phyloP scores from a whole-genome alignment of 2,888 invertebrate species.

The Hydraecia micacea region DNA sequence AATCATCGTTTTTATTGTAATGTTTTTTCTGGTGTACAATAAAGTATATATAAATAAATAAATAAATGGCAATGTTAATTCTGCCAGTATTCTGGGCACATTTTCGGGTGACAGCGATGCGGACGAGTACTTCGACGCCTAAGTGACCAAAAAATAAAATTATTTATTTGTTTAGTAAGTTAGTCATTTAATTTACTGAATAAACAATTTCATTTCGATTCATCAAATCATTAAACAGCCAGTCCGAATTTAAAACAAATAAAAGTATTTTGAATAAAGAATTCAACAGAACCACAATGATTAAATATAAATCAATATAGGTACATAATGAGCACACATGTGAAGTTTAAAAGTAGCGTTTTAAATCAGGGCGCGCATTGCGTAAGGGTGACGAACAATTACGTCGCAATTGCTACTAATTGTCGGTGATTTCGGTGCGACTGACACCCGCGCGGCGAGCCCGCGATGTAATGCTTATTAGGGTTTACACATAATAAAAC shows the following conservation, averaged over 20 bases:
- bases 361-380: conserved; percentile 45
- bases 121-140: too few relatives aligned
- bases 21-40: too few relatives aligned
- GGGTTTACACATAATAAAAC: conserved; percentile 37
- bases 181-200: background rate
- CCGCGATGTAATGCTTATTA: conserved; percentile 33
- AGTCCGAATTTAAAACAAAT: background rate
- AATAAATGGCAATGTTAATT: too few relatives aligned
- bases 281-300: background rate
- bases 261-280: background rate
- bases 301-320: conserved; percentile 38
- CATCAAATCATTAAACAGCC: background rate
- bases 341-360: conserved; percentile 49
- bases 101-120: too few relatives aligned
- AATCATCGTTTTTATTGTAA: too few relatives aligned
- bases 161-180: too few relatives aligned
- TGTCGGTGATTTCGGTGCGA: conserved; percentile 61
- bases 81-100: too few relatives aligned
- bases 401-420: conserved; percentile 64
- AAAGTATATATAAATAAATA: too few relatives aligned
- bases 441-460: conserved; percentile 52
- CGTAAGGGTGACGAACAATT: conserved; percentile 61
- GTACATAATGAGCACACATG: conserved; percentile 28
- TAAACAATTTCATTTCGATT: background rate
- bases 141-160: too few relatives aligned